Evolutionary conservation across 2,113 vertebrate genomes (phyloP), one percentile per base, ranked within the genome.

Genomic region (Oreochromis aureus): DNA sequence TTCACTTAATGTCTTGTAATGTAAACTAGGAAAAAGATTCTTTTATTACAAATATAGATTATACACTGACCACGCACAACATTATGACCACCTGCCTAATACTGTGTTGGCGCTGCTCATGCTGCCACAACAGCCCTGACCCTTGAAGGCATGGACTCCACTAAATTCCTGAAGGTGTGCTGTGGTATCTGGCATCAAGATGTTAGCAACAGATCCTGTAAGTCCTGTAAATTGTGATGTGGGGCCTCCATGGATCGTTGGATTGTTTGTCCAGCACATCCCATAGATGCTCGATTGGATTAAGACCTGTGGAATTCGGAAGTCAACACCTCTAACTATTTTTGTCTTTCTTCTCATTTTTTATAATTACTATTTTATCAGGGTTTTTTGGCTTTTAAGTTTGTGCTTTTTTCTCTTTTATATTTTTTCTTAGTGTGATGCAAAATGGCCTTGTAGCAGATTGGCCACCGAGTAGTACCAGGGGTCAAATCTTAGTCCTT

Each of bases 221-320:
- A 36, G 61, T 66, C 61, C 18, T 36, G 32, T 5, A 66, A 66
- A 2, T 63, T 63, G 32, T 66, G 61, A 36, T 36, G 32, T 12
- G 61, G 61, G 18, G 10, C 32, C 61, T 36, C 61, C 61, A 0
- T 36, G 61, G 32, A 39, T 66, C 4, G 4, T 27, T 27, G 0
- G 63, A 69, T 22, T 41, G 39, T 69, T 69, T 6, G 63, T 24
- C 63, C n/a, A 41, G 63, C 63, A 69, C 36, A 69, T 69, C 63
- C 36, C 11, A 15, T n/a, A 41, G 36, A 69, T 41, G 63, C 36
- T 2, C 8, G 6, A 69, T 69, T 69, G 7, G 63, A 22, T 69
- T 69, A 41, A 1, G n/a, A 41, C 41, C 7, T 69, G 63, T 36
- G 36, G 3, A 41, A 41, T 41, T 41, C 24, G 5, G 5, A 69